These are phyloP conservation scores for Pheosia gnoma DNA, from an alignment of 2,888 invertebrate species.

Conservation along the genomic window DNA sequence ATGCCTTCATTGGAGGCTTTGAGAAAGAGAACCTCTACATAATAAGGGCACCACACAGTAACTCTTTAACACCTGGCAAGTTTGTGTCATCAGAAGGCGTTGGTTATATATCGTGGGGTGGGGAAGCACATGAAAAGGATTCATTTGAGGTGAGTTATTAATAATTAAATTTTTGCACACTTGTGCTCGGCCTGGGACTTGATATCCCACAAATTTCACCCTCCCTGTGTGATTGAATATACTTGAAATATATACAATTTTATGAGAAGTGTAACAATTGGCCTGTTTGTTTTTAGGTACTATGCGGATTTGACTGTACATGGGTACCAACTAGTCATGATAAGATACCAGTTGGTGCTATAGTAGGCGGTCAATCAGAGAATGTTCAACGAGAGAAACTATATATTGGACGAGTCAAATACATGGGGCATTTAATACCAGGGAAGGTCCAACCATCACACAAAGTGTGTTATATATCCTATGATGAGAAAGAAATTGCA, in stretches of 20 bases:
- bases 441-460: conserved; percentile 90
- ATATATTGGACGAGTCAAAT: conserved; percentile 87
- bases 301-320: conserved; percentile 62
- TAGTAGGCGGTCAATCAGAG: conserved; percentile 85
- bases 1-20: conserved; percentile 87
- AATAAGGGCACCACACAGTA: conserved; percentile 87
- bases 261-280: too few relatives aligned
- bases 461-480: conserved; percentile 89
- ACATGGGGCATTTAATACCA: conserved; percentile 89
- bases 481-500: conserved; percentile 47
- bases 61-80: conserved; percentile 92
- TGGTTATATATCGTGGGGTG: conserved; percentile 91
- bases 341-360: conserved; percentile 87
- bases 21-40: conserved; percentile 87
- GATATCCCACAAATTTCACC: too few relatives aligned
- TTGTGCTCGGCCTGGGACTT: too few relatives aligned
- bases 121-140: conserved; percentile 86
- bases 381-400: conserved; percentile 70
- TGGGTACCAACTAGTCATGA: conserved; percentile 84
- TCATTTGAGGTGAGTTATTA: conserved; percentile 86
- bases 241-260: too few relatives aligned
- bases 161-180: too few relatives aligned
- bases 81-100: conserved; percentile 88
- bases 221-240: too few relatives aligned
- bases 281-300: conserved; percentile 49